Percentiles rank a stretch among this genome's conserved stretches.
These are phyloP conservation scores for Enteromius anoplus DNA, from an alignment of 2,797 vertebrate species.

Conservation along the genomic window DNA sequence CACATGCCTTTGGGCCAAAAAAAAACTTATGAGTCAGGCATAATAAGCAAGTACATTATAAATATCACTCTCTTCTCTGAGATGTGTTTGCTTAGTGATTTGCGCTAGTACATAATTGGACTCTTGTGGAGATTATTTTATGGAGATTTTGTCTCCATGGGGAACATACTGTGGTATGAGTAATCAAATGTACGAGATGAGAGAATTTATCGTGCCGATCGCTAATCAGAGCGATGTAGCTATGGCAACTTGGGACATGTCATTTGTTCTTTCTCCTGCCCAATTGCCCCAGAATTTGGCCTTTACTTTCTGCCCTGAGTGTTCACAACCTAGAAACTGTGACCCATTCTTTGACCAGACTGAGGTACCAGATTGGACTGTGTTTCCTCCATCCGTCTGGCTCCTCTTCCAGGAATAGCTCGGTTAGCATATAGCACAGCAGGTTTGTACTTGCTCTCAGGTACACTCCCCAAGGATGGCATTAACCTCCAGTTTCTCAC, in stretches of 20 bases:
- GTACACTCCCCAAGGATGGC: constrained; percentile 62
- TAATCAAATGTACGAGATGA: constrained; percentile 36
- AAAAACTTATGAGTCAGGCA: constrained; percentile 15
- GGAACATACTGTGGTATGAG: constrained; percentile 15
- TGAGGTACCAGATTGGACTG: constrained; percentile 5
- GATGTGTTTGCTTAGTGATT: constrained; percentile 20
- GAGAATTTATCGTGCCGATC: not conserved
- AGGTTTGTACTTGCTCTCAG: constrained; percentile 59
- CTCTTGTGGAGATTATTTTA: constrained; percentile 44
- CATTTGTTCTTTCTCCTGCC: not conserved
- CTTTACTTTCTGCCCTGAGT: not conserved
- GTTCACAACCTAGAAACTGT: constrained; percentile 27
- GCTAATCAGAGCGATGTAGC: constrained; percentile 14
- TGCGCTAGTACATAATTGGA: constrained; percentile 19
- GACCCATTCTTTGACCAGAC: constrained; percentile 21
- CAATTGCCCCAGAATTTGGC: not conserved
- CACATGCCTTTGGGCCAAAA: constrained; percentile 18
- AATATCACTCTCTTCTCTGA: constrained; percentile 4
- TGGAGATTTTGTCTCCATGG: constrained; percentile 30
- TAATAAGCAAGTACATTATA: constrained; percentile 18
- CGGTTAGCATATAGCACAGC: constrained; percentile 29
- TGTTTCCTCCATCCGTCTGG: not conserved
- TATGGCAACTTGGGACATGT: constrained; percentile 3
- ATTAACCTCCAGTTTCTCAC: constrained; percentile 67
- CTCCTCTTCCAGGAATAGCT: constrained; percentile 39